Evolutionary conservation across 2,888 invertebrate species (phyloP), one percentile per base, ranked within the genome.

Genomic region (Lottia scabra): DNA sequence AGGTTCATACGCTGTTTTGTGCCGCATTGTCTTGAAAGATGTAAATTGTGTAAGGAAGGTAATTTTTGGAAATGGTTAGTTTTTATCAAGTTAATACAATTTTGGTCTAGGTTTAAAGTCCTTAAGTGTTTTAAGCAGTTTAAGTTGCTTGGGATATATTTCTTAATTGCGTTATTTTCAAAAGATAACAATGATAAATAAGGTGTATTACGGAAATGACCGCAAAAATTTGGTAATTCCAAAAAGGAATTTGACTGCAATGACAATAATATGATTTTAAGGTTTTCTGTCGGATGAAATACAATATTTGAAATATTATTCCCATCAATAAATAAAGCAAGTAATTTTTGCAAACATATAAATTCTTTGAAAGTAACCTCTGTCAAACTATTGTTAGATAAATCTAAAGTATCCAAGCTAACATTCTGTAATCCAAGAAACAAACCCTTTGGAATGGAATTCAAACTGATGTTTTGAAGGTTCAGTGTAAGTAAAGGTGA

Each of bases 111-210:
- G 16, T 44, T 63, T 16, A 69, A 26, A 43, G 10, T 15, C 12
- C 45, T 45, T 26, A 63, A n/a, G 2, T 63, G 10, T 63, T 63
- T 27, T 26, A 69, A 45, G 13, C 68, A 69, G 43, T 23, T 63
- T 19, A 43, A 69, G 6, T 5, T 26, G 12, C 56, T 12, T 8
- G 43, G 46, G n/a, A 10, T 63, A 8, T 45, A 26, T 26, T 26
- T 46, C 12, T 44, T 27, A 15, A 69, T 45, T 19, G 8, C 13
- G 23, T 45, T 38, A 23, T 63, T 16, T 4, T 63, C 44, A 1
- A 45, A 8, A 27, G 3, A 8, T 10, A 67, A n/a, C 16, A 16
- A 10, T 27, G 27, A 16, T 26, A 69, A 26, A 16, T 63, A 44
- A 2, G 63, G 68, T 45, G 45, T 63, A 27, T n/a, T 63, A 4